phyloP scores from a whole-genome alignment of 1,140 invertebrate genomes.

The Lucilia cuprina region DNA sequence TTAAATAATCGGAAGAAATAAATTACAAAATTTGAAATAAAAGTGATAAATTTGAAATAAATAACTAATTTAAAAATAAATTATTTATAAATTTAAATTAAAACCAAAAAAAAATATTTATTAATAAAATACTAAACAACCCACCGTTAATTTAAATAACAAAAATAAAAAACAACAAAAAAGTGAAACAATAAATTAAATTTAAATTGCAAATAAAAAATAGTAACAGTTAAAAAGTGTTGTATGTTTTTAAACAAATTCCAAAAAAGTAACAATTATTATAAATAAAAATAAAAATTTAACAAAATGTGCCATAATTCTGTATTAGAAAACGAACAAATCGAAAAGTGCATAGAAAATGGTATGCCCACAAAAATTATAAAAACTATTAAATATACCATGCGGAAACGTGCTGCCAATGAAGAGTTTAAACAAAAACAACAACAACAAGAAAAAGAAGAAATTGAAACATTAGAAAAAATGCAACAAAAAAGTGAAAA shows the following conservation, averaged over 20 bases:
- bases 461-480: background rate
- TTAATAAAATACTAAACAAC: too few species aligned
- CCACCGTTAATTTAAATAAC: background rate
- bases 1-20: background rate
- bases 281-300: background rate
- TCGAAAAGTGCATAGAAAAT: constrained; percentile 53
- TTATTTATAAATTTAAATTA: too few species aligned
- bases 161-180: background rate
- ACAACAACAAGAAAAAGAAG: constrained; percentile 38
- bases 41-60: background rate
- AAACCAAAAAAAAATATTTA: background rate
- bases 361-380: constrained; percentile 59
- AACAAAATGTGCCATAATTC: constrained; percentile 60
- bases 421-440: constrained; percentile 36
- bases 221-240: background rate
- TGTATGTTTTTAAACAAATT: background rate
- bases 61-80: too few species aligned
- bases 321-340: constrained; percentile 56
- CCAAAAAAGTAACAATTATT: background rate
- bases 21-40: background rate
- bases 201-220: too few species aligned
- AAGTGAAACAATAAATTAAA: background rate
- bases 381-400: constrained; percentile 53
- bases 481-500: constrained; percentile 27
- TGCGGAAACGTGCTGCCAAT: constrained; percentile 48